phyloP scores from a whole-genome alignment of 2,888 invertebrate genomes.

The Tortrix viridana region DNA sequence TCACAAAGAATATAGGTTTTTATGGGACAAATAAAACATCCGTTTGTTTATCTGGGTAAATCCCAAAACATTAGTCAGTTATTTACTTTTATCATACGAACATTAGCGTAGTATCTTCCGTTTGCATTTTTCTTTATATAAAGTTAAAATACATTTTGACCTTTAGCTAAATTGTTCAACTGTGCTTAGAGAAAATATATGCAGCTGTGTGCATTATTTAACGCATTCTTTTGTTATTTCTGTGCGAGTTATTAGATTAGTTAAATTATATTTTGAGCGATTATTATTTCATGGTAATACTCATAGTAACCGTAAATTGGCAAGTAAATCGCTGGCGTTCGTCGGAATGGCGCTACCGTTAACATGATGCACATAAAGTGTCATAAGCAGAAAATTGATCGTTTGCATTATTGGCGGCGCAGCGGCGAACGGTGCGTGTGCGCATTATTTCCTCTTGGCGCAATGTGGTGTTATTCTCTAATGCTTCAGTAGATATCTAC shows the following conservation, averaged over 20 bases:
- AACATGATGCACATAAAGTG: slow-evolving; percentile 28
- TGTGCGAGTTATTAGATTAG: too few species aligned
- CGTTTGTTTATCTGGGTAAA: slow-evolving; percentile 18
- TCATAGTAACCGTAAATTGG: neutral
- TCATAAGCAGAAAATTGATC: slow-evolving; percentile 45
- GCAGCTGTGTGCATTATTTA: neutral
- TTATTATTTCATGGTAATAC: too few species aligned
- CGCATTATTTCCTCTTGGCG: slow-evolving; percentile 66
- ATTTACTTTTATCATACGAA: neutral
- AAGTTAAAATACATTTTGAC: neutral
- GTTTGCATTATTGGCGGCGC: slow-evolving; percentile 41
- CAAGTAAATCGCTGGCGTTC: slow-evolving; percentile 12
- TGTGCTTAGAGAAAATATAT: neutral
- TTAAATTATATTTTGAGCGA: too few species aligned
- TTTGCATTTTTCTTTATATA: neutral
- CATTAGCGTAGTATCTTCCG: neutral
- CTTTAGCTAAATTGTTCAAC: neutral
- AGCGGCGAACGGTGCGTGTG: slow-evolving; percentile 42
- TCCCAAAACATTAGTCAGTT: slow-evolving; percentile 10
- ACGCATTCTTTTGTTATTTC: neutral
- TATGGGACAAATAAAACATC: slow-evolving; percentile 5
- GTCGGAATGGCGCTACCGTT: slow-evolving; percentile 24
- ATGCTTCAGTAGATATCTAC: too few species aligned
- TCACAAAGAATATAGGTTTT: slow-evolving; percentile 19
- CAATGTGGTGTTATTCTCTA: slow-evolving; percentile 33